Evolutionary conservation across 2,888 invertebrate genomes (phyloP).

Genomic region (Stictocephala bisonia): DNA sequence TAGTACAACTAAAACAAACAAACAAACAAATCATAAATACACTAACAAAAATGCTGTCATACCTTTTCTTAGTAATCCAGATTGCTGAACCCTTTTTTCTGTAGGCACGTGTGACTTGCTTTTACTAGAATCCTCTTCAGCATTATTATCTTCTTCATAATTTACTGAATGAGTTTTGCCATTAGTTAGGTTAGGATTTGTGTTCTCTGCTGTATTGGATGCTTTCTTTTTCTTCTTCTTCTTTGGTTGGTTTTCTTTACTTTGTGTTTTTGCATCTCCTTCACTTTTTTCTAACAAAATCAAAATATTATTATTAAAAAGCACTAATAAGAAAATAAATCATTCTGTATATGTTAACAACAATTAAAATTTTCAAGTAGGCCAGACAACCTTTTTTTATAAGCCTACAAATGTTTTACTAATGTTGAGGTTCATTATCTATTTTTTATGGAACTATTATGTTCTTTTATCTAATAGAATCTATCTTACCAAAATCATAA

Average conservation of each 20-base stretch:
- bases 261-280: conserved; percentile 45
- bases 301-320: not conserved
- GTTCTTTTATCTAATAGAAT: too few species aligned
- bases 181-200: not conserved
- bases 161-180: conserved; percentile 1
- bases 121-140: not conserved
- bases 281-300: conserved; percentile 49
- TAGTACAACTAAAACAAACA: too few species aligned
- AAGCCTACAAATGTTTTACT: too few species aligned
- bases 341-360: too few species aligned
- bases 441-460: too few species aligned
- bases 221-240: conserved; percentile 54
- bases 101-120: conserved; percentile 2
- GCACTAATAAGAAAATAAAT: too few species aligned
- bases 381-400: too few species aligned
- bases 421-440: too few species aligned
- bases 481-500: too few species aligned
- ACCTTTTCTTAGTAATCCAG: conserved; percentile 10
- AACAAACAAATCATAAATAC: too few species aligned
- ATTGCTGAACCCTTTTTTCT: not conserved
- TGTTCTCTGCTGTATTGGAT: not conserved
- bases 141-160: not conserved
- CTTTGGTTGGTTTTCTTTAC: conserved; percentile 51
- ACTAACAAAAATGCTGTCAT: too few species aligned
- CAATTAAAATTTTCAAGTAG: too few species aligned